Percentiles rank a stretch among this genome's conserved stretches.
phyloP scores from a whole-genome alignment of 37 sponge, comb jelly and placozoan genomes.

The Aplysina aerophoba region DNA sequence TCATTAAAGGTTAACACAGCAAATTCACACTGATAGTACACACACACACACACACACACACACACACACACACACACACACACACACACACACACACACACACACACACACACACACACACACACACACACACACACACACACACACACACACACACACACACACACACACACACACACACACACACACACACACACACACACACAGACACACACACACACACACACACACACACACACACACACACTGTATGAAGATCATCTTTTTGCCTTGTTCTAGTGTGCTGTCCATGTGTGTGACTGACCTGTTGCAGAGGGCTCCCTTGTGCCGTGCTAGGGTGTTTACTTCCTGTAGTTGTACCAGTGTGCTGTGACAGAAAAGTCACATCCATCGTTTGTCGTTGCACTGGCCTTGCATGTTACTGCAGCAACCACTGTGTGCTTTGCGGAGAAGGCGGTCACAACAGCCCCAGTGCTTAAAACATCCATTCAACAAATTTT shows the following conservation, averaged over 20 bases:
- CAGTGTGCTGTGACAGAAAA: not conserved
- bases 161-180: not conserved
- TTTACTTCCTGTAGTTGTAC: too few species aligned
- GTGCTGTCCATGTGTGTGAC: too few species aligned
- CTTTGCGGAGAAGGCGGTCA: conserved; percentile 85
- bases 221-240: too few species aligned
- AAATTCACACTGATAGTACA: not conserved
- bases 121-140: too few species aligned
- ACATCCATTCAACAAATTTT: conserved; percentile 92
- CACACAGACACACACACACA: not conserved
- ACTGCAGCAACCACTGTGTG: conserved; percentile 84
- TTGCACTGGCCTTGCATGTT: too few species aligned
- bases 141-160: not conserved
- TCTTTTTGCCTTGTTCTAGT: too few species aligned
- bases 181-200: not conserved
- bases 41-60: not conserved
- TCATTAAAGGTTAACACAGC: conserved; percentile 75
- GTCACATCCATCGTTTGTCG: not conserved
- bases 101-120: not conserved
- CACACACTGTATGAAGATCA: too few species aligned
- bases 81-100: not conserved
- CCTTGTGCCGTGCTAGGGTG: too few species aligned
- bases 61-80: conserved; percentile 22
- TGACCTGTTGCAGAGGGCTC: too few species aligned
- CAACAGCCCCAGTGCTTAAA: conserved; percentile 91